phyloP scores from a whole-genome alignment of 2,888 invertebrate genomes.

The Lacanobia wlatinum region DNA sequence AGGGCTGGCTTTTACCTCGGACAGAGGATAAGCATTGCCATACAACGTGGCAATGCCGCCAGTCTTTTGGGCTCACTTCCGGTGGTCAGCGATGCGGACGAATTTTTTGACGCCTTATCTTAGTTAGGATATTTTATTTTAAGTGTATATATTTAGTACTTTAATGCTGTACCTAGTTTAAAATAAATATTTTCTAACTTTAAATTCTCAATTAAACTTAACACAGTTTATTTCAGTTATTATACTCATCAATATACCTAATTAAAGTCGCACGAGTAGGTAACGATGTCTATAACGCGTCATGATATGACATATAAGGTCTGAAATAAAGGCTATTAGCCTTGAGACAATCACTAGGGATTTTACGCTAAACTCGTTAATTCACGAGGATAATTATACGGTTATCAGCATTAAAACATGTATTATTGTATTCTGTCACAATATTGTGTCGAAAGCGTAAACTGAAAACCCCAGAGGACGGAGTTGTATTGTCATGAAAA shows the following conservation, averaged over 20 bases:
- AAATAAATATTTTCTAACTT: too few relatives aligned
- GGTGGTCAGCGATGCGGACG: too few relatives aligned
- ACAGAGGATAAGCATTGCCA: too few relatives aligned
- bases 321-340: conserved; percentile 14
- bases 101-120: too few relatives aligned
- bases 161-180: too few relatives aligned
- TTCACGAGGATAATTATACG: conserved; percentile 24
- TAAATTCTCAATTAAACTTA: background rate
- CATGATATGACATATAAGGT: conserved; percentile 2
- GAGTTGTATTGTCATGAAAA: background rate
- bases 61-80: too few relatives aligned
- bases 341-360: conserved; percentile 47
- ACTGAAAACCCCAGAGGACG: conserved; percentile 10
- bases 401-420: conserved; percentile 20
- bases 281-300: background rate
- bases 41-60: too few relatives aligned
- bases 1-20: too few relatives aligned
- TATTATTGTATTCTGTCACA: conserved; percentile 10
- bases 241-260: conserved; percentile 1
- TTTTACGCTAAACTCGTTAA: conserved; percentile 31
- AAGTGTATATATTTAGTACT: too few relatives aligned
- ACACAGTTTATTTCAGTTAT: conserved; percentile 3
- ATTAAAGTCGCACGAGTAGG: conserved; percentile 1
- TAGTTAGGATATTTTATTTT: too few relatives aligned
- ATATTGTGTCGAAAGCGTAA: conserved; percentile 14